Conservation (phyloP, 2,113 vertebrate genomes). For the Ophthalmolycus amberensis region DNA sequence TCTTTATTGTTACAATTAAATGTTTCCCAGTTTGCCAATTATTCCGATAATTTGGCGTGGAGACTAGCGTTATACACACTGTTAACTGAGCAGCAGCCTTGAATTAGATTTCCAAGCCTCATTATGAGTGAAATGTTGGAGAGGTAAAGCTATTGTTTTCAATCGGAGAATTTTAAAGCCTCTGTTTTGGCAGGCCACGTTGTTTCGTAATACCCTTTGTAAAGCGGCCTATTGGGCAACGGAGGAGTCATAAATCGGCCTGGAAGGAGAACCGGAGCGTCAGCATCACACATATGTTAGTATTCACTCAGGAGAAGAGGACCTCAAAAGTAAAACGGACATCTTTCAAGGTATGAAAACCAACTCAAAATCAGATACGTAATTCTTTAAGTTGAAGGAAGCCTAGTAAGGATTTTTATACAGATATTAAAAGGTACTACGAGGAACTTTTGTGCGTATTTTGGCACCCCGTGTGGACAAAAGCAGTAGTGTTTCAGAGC, state of each 20-base stretch:
- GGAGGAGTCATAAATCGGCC: conserved; percentile 16
- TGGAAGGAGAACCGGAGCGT: background rate
- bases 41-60: conserved; percentile 3
- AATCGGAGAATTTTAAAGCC: conserved; percentile 34
- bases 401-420: background rate
- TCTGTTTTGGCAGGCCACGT: conserved; percentile 40
- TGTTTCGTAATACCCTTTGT: conserved; percentile 58
- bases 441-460: background rate
- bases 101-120: conserved; percentile 8
- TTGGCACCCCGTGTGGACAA: background rate
- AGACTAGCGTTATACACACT: conserved; percentile 12
- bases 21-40: conserved; percentile 5
- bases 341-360: background rate
- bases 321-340: background rate
- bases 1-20: conserved; percentile 13
- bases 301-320: background rate
- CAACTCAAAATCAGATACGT: background rate
- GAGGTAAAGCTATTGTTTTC: conserved; percentile 48
- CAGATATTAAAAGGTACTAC: background rate
- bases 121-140: conserved; percentile 22
- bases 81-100: background rate
- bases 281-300: background rate
- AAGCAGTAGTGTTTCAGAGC: too few relatives aligned
- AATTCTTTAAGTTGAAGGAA: background rate
- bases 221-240: conserved; percentile 44